Percentiles rank a stretch among this genome's conserved stretches.
Evolutionary conservation across 2,797 vertebrate genomes (phyloP).

Genomic region (Aulostomus chinensis): DNA sequence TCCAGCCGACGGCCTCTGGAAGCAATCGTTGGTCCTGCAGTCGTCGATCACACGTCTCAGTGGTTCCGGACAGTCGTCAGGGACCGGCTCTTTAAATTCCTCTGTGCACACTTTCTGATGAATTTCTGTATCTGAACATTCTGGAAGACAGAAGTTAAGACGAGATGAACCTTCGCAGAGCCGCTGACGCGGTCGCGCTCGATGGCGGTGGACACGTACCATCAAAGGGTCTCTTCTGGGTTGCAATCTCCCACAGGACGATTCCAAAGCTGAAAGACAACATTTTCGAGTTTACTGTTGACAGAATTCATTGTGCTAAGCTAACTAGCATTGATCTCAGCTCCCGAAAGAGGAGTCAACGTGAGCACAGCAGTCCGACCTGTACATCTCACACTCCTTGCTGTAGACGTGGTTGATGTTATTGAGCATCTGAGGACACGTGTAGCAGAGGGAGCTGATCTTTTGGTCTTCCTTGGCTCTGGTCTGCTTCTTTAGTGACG

Average conservation of each 20-base stretch:
- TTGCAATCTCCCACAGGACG: slow-evolving; percentile 88
- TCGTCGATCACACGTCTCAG: slow-evolving; percentile 73
- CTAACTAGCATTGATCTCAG: no score
- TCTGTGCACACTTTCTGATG: slow-evolving; percentile 66
- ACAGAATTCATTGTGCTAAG: no score
- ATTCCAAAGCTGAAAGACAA: slow-evolving; percentile 86
- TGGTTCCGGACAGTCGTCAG: slow-evolving; percentile 73
- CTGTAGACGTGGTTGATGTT: slow-evolving; percentile 69
- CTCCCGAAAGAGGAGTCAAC: no score
- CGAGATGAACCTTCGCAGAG: no score
- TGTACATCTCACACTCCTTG: slow-evolving; percentile 88
- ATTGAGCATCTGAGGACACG: slow-evolving; percentile 78
- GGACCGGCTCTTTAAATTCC: slow-evolving; percentile 66
- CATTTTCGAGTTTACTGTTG: no score
- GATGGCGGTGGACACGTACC: slow-evolving; percentile 66
- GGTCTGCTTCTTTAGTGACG: slow-evolving; percentile 75
- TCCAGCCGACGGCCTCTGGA: slow-evolving; percentile 80
- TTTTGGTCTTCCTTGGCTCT: slow-evolving; percentile 5
- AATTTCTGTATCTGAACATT: slow-evolving; percentile 55
- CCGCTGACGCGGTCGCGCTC: no score
- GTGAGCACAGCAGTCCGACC: no score
- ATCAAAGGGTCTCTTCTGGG: slow-evolving; percentile 81
- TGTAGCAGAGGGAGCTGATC: slow-evolving; percentile 68
- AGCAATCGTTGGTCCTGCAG: slow-evolving; percentile 76
- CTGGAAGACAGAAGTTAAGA: slow-evolving; percentile 64